Conservation (phyloP, 2,888 invertebrate species). For the Orthonychiurus folsomi region DNA sequence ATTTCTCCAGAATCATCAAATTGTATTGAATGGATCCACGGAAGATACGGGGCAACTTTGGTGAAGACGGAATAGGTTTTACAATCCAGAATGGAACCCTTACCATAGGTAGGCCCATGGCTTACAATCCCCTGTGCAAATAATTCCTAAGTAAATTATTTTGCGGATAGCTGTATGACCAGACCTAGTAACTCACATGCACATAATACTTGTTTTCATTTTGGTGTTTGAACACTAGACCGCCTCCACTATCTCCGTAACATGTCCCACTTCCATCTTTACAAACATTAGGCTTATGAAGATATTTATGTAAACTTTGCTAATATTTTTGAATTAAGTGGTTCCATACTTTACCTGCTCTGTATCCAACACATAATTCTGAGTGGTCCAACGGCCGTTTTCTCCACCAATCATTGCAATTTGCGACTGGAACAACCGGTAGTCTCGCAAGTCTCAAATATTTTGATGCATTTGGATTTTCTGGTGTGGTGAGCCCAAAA, state of each 20-base stretch:
- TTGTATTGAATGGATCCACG: no score
- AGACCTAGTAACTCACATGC: not conserved
- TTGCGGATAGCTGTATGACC: not conserved
- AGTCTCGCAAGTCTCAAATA: no score
- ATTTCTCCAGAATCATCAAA: no score
- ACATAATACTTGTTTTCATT: not conserved
- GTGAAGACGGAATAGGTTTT: conserved; percentile 1
- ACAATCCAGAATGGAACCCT: no score
- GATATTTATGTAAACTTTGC: not conserved
- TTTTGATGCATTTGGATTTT: no score
- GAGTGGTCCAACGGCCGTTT: not conserved
- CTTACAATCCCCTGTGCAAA: conserved; percentile 1
- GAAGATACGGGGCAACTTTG: not conserved
- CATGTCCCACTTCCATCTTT: not conserved
- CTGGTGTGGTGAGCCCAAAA: no score
- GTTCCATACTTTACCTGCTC: no score
- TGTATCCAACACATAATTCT: conserved; percentile 1
- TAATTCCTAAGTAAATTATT: not conserved
- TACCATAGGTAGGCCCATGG: no score
- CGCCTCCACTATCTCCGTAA: conserved; percentile 3
- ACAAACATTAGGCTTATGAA: not conserved
- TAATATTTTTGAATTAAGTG: no score
- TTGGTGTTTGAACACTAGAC: not conserved
- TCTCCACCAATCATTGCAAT: no score
- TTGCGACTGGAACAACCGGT: no score